Evolutionary conservation across 2,113 vertebrate species (phyloP).

Genomic region (Pao palembangensis): DNA sequence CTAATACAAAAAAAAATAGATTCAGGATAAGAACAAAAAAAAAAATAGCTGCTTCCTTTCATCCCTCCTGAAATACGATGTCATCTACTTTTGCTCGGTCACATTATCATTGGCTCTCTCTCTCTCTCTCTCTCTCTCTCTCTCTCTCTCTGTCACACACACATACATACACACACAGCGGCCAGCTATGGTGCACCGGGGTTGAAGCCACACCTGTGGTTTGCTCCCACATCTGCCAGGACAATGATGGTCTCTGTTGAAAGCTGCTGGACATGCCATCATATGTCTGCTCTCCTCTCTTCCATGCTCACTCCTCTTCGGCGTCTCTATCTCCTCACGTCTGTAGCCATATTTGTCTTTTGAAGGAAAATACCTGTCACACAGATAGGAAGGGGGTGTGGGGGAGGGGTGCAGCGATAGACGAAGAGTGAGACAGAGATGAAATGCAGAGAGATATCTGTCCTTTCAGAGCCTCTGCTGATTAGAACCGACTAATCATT

Average conservation of each 20-base stretch:
- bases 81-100: slow-evolving; percentile 61
- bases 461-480: slow-evolving; percentile 72
- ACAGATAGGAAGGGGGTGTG: slow-evolving; percentile 47
- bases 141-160: not conserved
- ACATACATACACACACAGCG: slow-evolving; percentile 16
- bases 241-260: slow-evolving; percentile 76
- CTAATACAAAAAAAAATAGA: slow-evolving; percentile 1
- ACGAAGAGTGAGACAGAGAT: slow-evolving; percentile 60
- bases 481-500: slow-evolving; percentile 72
- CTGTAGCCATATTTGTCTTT: slow-evolving; percentile 35
- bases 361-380: slow-evolving; percentile 60
- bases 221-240: slow-evolving; percentile 42
- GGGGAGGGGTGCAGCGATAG: slow-evolving; percentile 48
- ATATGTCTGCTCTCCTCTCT: slow-evolving; percentile 35
- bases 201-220: slow-evolving; percentile 71
- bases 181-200: slow-evolving; percentile 24
- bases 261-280: slow-evolving; percentile 60
- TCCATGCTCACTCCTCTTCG: slow-evolving; percentile 40
- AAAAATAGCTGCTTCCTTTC: slow-evolving; percentile 44
- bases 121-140: too few species aligned
- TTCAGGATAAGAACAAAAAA: slow-evolving; percentile 38
- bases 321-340: slow-evolving; percentile 43
- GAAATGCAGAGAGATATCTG: slow-evolving; percentile 72
- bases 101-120: slow-evolving; percentile 18
- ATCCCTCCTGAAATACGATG: slow-evolving; percentile 54